phyloP scores from a whole-genome alignment of 37 sponge, comb jelly and placozoan genomes.

The Cladorhizidae sp. region DNA sequence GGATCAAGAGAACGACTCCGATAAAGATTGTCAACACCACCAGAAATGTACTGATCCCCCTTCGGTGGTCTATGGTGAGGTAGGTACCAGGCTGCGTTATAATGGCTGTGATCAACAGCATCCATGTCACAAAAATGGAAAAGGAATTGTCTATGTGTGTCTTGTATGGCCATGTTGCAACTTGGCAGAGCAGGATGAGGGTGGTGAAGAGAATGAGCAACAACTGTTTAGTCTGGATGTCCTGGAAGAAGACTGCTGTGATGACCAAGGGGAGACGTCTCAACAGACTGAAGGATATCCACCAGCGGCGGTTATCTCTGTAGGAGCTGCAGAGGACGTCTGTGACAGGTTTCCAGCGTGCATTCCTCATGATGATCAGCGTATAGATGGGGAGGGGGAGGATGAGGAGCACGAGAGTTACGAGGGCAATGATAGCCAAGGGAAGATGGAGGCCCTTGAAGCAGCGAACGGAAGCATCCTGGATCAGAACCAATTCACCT shows the following conservation, averaged over 20 bases:
- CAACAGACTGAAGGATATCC: slow-evolving; percentile 42
- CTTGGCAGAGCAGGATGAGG: slow-evolving; percentile 19
- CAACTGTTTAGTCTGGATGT: slow-evolving; percentile 35
- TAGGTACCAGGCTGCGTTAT: slow-evolving; percentile 35
- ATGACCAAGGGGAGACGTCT: slow-evolving; percentile 52
- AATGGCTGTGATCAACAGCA: slow-evolving; percentile 30
- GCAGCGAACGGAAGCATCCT: slow-evolving; percentile 65
- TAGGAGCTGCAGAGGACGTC: slow-evolving; percentile 61
- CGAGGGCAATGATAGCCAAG: slow-evolving; percentile 44
- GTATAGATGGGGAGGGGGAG: slow-evolving; percentile 64
- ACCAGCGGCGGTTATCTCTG: slow-evolving; percentile 52
- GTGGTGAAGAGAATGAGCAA: slow-evolving; percentile 21
- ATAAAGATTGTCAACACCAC: slow-evolving; percentile 3
- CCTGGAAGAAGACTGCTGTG: slow-evolving; percentile 60
- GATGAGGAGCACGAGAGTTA: slow-evolving; percentile 27
- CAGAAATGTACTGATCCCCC: slow-evolving; percentile 11
- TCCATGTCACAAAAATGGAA: slow-evolving; percentile 27
- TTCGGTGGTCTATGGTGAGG: not conserved
- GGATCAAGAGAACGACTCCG: not conserved
- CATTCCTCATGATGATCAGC: slow-evolving; percentile 10
- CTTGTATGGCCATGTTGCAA: slow-evolving; percentile 56
- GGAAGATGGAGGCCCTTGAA: slow-evolving; percentile 52
- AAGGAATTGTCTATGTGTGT: slow-evolving; percentile 52
- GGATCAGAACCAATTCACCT: slow-evolving; percentile 18
- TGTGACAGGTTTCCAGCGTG: slow-evolving; percentile 62